Conservation (phyloP, 2,113 vertebrate genomes). For the Centropus bengalensis region DNA sequence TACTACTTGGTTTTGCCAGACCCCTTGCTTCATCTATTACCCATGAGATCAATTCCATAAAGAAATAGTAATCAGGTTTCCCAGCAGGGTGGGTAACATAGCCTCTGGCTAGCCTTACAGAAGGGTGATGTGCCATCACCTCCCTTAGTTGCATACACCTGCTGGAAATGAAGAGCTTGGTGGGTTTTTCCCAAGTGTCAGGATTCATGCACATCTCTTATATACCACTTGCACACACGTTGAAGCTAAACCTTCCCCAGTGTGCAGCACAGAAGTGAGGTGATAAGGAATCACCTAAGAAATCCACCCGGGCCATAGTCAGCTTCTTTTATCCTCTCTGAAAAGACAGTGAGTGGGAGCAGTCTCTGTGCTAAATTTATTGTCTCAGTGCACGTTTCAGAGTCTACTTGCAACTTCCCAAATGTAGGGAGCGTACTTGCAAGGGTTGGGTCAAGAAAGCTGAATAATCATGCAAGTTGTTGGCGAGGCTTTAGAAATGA, state of each 20-base stretch:
- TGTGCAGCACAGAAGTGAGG: background rate
- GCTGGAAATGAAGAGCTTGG: background rate
- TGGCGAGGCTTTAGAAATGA: background rate
- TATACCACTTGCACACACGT: background rate
- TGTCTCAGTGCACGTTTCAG: background rate
- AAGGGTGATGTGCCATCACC: rapidly evolving
- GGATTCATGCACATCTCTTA: background rate
- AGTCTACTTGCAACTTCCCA: background rate
- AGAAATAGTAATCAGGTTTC: background rate
- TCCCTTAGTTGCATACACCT: background rate
- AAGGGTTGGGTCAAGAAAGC: background rate
- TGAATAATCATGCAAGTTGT: background rate
- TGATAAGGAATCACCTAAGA: background rate
- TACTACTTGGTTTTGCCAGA: background rate
- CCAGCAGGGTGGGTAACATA: background rate
- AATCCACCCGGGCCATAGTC: background rate
- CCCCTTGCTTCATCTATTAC: background rate
- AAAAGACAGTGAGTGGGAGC: background rate
- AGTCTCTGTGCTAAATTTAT: background rate
- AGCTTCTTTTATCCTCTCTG: background rate
- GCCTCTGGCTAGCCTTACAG: background rate
- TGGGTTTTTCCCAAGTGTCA: background rate
- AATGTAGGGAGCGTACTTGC: background rate
- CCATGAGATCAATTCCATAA: background rate
- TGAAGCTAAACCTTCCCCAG: background rate